Evolutionary conservation across 2,888 invertebrate genomes (phyloP).

Genomic region (Neuroscelio doddi): DNA sequence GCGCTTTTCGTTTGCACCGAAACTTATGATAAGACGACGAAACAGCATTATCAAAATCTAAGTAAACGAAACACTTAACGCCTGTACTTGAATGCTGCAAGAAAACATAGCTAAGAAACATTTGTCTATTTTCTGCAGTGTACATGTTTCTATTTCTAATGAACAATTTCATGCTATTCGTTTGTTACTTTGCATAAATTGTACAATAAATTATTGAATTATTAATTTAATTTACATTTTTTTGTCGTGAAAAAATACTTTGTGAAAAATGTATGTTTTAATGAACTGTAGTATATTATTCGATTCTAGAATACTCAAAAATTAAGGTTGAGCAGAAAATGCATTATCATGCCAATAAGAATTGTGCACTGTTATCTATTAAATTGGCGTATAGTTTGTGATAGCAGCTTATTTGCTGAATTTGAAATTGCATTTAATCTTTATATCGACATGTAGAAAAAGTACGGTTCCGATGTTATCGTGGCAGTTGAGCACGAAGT

Average conservation of each 20-base stretch:
- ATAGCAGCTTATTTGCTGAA: conserved; percentile 38
- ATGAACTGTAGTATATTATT: no score
- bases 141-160: conserved; percentile 18
- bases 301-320: no score
- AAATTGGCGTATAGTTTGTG: neutral
- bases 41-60: conserved; percentile 43
- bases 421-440: conserved; percentile 38
- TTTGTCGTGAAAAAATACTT: no score
- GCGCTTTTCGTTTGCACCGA: conserved; percentile 41
- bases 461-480: conserved; percentile 40
- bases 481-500: conserved; percentile 34
- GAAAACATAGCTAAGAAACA: conserved; percentile 11
- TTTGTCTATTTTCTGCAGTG: conserved; percentile 14
- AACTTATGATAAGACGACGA: conserved; percentile 41
- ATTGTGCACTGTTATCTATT: no score
- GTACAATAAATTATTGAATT: no score
- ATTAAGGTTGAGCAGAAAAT: no score
- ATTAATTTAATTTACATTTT: no score
- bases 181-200: no score
- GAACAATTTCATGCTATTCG: no score
- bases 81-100: conserved; percentile 31
- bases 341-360: no score
- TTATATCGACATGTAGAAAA: conserved; percentile 39
- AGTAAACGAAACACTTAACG: conserved; percentile 48
- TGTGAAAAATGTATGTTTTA: no score